Percentiles rank a stretch among this genome's conserved stretches.
Evolutionary conservation across 2,888 invertebrate species (phyloP).

Genomic region (Stenchaetothrips biformis): DNA sequence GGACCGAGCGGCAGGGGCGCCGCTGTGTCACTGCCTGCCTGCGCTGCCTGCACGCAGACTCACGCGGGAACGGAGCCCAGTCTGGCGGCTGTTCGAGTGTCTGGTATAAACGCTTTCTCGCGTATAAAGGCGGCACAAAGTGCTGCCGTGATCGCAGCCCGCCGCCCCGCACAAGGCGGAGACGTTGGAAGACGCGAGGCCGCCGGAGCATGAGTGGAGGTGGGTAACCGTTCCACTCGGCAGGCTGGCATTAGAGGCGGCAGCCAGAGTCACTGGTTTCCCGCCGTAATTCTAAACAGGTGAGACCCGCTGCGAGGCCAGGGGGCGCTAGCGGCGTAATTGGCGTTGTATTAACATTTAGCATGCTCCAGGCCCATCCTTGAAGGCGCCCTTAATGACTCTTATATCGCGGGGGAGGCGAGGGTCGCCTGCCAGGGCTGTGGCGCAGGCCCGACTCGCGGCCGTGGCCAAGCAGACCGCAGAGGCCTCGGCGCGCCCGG

Average conservation of each 20-base stretch:
- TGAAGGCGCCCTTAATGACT: neutral
- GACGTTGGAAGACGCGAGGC: neutral
- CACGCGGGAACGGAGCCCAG: too few relatives aligned
- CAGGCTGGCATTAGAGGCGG: neutral
- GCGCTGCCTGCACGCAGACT: too few relatives aligned
- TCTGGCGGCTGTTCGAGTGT: neutral
- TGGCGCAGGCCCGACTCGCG: neutral
- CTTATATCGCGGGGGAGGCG: neutral
- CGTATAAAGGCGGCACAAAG: too few relatives aligned
- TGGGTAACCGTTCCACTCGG: neutral
- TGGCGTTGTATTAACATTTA: slow-evolving; percentile 16
- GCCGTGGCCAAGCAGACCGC: neutral
- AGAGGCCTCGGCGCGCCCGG: neutral
- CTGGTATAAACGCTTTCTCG: too few relatives aligned
- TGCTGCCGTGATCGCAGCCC: neutral
- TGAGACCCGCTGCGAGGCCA: neutral
- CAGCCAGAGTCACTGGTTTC: neutral
- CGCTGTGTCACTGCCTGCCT: too few relatives aligned
- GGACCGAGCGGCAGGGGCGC: too few relatives aligned
- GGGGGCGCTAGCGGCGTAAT: neutral
- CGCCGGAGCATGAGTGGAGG: neutral
- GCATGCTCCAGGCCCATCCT: neutral
- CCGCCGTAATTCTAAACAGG: neutral
- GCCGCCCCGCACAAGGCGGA: neutral
- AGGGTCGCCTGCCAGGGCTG: neutral